These are phyloP conservation scores for Drosophila navojoa DNA, from an alignment of 1,140 invertebrate species.

Conservation along the genomic window DNA sequence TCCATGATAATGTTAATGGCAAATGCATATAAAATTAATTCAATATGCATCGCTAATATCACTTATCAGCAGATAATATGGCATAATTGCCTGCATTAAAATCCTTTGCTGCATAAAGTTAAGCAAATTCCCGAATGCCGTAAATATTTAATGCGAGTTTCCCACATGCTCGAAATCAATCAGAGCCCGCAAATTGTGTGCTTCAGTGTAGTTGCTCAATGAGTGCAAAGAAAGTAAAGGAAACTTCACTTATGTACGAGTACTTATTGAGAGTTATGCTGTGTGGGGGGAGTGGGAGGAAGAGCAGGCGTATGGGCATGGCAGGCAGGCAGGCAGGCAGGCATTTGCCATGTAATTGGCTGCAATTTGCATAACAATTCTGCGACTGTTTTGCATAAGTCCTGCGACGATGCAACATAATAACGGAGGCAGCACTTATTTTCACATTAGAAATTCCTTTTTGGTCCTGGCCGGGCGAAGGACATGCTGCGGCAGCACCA, in stretches of 20 bases:
- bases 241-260: constrained; percentile 18
- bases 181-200: constrained; percentile 20
- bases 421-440: constrained; percentile 72
- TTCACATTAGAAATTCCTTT: constrained; percentile 80
- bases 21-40: no score
- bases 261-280: constrained; percentile 11
- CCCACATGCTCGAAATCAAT: constrained; percentile 17
- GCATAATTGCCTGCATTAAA: no score
- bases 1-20: no score
- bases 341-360: constrained; percentile 79
- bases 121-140: neutral
- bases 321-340: constrained; percentile 35
- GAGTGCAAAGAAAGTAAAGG: constrained; percentile 9
- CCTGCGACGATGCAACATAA: constrained; percentile 76
- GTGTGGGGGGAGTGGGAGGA: neutral
- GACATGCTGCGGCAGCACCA: constrained; percentile 20
- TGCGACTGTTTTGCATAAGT: constrained; percentile 82
- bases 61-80: no score
- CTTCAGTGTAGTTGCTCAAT: constrained; percentile 70
- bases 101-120: no score
- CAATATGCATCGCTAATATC: no score
- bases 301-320: neutral
- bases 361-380: constrained; percentile 82
- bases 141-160: neutral
- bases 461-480: constrained; percentile 32